Base-by-base conservation (phyloP, 2,888 invertebrate species). In the Pterostichus madidus region DNA sequence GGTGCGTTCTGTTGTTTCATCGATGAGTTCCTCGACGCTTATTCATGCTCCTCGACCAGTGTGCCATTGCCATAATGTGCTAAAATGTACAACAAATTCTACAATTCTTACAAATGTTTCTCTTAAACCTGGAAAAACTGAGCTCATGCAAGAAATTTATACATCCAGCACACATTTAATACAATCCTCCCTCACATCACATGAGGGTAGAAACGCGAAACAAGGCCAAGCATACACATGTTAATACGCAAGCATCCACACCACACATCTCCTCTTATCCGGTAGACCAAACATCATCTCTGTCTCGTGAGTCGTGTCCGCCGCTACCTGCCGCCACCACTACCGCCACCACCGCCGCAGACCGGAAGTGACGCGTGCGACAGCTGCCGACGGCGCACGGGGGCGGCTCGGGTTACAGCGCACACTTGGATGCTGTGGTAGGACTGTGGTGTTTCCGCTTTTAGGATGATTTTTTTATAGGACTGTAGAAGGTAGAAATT, bases 311-410 rank as follows among this genome's bases (percentile, higher is more conserved):
- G 64, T 39, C 31, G 8, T 35, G 35, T 35, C 64, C 64, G 39
- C 64, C 64, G 64, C 64, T 35, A 64, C 35, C 76, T 59, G 44
- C 59, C 77, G 75, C 52, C 75, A n/a, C 68, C 3, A 24, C 24
- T 3, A 24, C 24, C 24, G 31, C 35, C 15, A 46, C 46, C 64
- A 44, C 64, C 46, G 39, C 73, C 17, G 59, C 78, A 78, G 78
- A 49, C 79, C 80, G 80, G 80, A 80, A 80, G 80, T 80, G 80
- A 80, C 80, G 80, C 80, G 80, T 68, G 80, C 68, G 80, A 80
- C 80, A 80, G 80, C 80, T 80, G 80, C 80, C 80, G 59, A 35
- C 44, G 68, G 68, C 44, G 68, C 77, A 56, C 77, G 75, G 77
- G 56, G 77, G 77, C 80, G 56, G 76, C 76, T 80, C 80, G 49